Percentiles rank a stretch among this genome's conserved stretches.
Conservation (phyloP, 2,113 vertebrate genomes). For the Ictalurus punctatus region DNA sequence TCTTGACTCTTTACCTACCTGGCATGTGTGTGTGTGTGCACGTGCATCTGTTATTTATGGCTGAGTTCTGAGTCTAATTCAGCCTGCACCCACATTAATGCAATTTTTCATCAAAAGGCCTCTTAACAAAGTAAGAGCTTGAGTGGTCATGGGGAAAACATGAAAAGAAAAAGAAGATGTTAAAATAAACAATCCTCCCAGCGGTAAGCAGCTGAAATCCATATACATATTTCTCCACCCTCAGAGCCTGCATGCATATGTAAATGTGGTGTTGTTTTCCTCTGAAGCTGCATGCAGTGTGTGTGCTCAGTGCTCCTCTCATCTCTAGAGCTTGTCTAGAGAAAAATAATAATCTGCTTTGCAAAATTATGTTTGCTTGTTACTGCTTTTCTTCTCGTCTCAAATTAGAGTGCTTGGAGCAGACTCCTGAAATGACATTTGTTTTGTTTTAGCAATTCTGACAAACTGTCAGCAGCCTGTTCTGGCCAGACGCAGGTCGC, state of each 20-base stretch:
- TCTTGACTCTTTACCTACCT: not conserved
- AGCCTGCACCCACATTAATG: slow-evolving; percentile 1
- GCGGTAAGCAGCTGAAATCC: not conserved
- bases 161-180: not conserved
- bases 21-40: not conserved
- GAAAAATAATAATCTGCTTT: not conserved
- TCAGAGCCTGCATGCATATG: slow-evolving; percentile 1
- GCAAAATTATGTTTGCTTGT: not conserved
- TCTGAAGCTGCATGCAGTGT: slow-evolving; percentile 14
- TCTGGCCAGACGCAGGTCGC: slow-evolving; percentile 51
- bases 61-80: slow-evolving; percentile 11
- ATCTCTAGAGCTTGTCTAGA: slow-evolving; percentile 5
- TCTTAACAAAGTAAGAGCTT: not conserved
- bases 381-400: slow-evolving; percentile 7
- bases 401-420: slow-evolving; percentile 42
- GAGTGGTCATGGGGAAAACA: not conserved
- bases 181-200: slow-evolving; percentile 3
- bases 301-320: not conserved
- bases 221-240: slow-evolving; percentile 11
- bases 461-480: slow-evolving; percentile 63
- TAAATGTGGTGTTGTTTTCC: slow-evolving; percentile 1
- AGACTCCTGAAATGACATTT: slow-evolving; percentile 59
- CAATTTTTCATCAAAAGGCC: slow-evolving; percentile 11
- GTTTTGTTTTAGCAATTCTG: slow-evolving; percentile 61
- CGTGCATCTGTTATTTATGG: not conserved